Base-by-base conservation (phyloP, 2,888 invertebrate genomes). In the Beris morrisii region DNA sequence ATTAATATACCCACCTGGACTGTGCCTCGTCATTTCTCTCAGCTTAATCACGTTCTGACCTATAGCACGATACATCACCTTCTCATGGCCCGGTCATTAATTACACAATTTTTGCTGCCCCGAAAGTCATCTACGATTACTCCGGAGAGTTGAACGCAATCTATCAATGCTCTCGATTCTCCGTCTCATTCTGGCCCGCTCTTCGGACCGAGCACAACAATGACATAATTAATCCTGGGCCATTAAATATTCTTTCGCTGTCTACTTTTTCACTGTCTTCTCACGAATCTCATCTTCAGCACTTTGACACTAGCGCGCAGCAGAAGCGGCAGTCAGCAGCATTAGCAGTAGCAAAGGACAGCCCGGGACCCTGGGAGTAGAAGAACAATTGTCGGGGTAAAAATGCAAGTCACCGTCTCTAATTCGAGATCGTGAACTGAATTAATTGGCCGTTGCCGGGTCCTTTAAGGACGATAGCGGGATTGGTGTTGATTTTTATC, bases 371-470 rank as follows among this genome's bases (percentile, higher is more conserved):
- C 13, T 4, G 4, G 4, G 6, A 13, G 31, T 13, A 50, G 50
- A 44, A 30, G 50, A 61, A 50, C 48, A 52, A 61, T 61, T 61
- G 61, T 52, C 22, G 61, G 56, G 38, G 65, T 38, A 54, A 67
- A 38, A 68, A 66, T 68, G 68, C 68, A 68, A 68, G 68, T 68
- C 68, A 68, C 63, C 44, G 58, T 53, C 56, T 65, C 65, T 68
- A 65, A 68, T 68, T 68, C 65, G 48, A 57, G 52, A 53, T 68
- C 68, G 68, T 68, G 68, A 65, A 65, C 63, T 38, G 68, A 68
- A 68, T 68, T 68, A 68, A 68, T 68, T 68, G 65, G 65, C 54
- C 54, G 44, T 64, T 64, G 54, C 53, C 43, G 50, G 52, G 50
- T 52, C 61, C 22, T 38, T 61, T 38, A n/a, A 50, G 38, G 38